phyloP scores from a whole-genome alignment of 2,797 vertebrate genomes.

The Rhyacichthys aspro region DNA sequence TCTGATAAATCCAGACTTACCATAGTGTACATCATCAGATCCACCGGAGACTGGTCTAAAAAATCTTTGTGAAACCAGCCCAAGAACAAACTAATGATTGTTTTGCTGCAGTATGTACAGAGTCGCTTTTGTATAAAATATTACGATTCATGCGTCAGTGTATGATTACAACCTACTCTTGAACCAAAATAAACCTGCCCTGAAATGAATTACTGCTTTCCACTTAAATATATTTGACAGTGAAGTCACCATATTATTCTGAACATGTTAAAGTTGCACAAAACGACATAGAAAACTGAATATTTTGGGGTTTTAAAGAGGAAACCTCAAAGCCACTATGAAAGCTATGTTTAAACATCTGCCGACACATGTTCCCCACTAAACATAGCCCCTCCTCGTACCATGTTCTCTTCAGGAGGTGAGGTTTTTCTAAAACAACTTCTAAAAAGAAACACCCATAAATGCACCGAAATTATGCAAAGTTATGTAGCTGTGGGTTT shows the following conservation, averaged over 20 bases:
- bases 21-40: too few relatives aligned
- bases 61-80: too few relatives aligned
- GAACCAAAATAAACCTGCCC: neutral
- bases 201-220: neutral
- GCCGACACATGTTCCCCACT: conserved; percentile 22
- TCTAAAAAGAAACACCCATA: conserved; percentile 29
- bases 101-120: neutral
- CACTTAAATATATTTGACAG: neutral
- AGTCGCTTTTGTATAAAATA: neutral
- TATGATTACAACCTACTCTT: neutral
- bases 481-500: conserved; percentile 14
- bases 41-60: too few relatives aligned
- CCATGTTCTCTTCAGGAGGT: conserved; percentile 20
- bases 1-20: too few relatives aligned
- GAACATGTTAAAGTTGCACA: conserved; percentile 28
- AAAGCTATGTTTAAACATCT: conserved; percentile 58
- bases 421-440: conserved; percentile 32
- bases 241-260: neutral
- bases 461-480: conserved; percentile 25
- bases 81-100: neutral
- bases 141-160: neutral
- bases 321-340: conserved; percentile 40
- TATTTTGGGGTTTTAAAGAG: conserved; percentile 50
- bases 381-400: conserved; percentile 17
- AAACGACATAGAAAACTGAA: conserved; percentile 16